Conservation (phyloP, 2,113 vertebrate species). For the Recurvirostra avosetta region DNA sequence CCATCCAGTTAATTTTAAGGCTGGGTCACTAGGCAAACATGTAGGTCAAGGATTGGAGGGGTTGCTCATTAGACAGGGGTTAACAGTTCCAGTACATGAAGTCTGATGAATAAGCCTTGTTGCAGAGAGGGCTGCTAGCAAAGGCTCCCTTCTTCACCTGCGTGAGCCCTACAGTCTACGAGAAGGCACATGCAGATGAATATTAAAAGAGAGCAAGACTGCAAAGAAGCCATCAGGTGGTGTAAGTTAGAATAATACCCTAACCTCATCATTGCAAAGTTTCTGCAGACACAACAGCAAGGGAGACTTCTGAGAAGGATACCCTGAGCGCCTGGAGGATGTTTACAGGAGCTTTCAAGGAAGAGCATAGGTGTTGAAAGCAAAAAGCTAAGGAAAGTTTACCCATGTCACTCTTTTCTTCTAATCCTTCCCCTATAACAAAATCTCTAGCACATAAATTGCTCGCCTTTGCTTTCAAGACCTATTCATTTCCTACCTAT, state of each 20-base stretch:
- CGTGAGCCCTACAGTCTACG: rapidly evolving
- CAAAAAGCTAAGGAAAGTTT: background rate
- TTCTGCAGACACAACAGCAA: background rate
- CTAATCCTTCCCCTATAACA: background rate
- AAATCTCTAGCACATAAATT: background rate
- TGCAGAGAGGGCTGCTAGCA: background rate
- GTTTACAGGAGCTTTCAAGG: background rate
- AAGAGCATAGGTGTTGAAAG: background rate
- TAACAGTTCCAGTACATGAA: background rate
- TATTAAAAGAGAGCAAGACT: background rate
- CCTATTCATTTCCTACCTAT: constrained; percentile 36
- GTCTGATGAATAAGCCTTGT: background rate
- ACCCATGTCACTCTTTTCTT: background rate
- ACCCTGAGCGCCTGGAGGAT: background rate
- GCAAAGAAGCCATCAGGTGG: background rate
- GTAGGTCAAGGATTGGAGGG: background rate
- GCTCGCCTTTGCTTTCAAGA: constrained; percentile 4
- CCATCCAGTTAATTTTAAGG: background rate
- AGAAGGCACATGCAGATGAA: background rate
- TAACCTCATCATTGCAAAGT: background rate
- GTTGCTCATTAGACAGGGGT: background rate
- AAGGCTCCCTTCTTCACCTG: background rate
- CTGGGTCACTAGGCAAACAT: background rate
- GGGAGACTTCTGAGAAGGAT: background rate
- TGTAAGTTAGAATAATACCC: background rate